Conservation (phyloP, 2,888 invertebrate genomes). For the Nephrocerus scutellatus region DNA sequence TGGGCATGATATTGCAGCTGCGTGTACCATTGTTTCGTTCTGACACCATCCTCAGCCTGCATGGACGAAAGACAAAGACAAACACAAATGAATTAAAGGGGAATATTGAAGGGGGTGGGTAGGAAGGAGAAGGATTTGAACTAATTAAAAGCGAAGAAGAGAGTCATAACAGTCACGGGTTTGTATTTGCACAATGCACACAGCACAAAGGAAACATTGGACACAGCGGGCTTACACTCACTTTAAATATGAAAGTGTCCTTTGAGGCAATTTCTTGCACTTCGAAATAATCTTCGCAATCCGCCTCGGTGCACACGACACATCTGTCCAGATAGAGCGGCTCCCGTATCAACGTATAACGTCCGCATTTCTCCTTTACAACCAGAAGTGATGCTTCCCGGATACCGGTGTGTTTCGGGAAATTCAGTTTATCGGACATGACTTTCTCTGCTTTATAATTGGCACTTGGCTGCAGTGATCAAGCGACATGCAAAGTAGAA, state of each 20-base stretch:
- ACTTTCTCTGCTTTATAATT: conserved; percentile 59
- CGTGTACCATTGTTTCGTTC: conserved; percentile 83
- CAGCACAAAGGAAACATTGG: background rate
- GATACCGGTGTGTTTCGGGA: conserved; percentile 68
- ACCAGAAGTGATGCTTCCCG: conserved; percentile 82
- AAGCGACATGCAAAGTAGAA: too few species aligned
- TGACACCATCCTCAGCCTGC: conserved; percentile 80
- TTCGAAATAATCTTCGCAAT: conserved; percentile 91
- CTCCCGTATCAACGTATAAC: conserved; percentile 79
- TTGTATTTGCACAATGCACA: background rate
- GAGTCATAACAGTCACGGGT: background rate
- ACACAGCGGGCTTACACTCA: conserved; percentile 43
- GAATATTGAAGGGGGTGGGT: conserved; percentile 3
- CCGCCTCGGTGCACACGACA: conserved; percentile 79
- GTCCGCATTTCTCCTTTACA: conserved; percentile 82
- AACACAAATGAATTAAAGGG: conserved; percentile 6
- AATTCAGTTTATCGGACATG: conserved; percentile 58
- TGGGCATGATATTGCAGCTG: conserved; percentile 86
- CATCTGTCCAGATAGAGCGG: conserved; percentile 86
- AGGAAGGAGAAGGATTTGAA: background rate
- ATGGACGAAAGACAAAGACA: conserved; percentile 8
- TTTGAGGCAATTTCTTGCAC: conserved; percentile 87
- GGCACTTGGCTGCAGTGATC: conserved; percentile 59
- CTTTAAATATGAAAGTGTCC: conserved; percentile 93
- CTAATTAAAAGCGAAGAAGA: background rate